Evolutionary conservation across 1,140 invertebrate species (phyloP), one percentile per base, ranked within the genome.

Genomic region (Muscidifurax raptorellus): DNA sequence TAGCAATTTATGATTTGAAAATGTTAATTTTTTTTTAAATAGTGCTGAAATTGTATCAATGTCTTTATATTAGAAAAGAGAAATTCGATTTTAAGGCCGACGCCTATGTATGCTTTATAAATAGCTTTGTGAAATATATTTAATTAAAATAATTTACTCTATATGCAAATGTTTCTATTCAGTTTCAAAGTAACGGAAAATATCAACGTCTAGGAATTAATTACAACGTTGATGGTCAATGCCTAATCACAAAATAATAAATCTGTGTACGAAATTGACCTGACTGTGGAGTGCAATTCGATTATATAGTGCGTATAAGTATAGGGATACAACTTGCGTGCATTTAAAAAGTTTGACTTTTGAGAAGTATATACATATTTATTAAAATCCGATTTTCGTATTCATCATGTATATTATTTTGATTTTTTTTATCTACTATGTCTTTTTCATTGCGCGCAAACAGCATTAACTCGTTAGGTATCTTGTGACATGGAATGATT

Each of bases 321-420:
- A 80, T 80, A 80, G 15, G 47, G 25, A 80, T 84, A 59, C 69
- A 84, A 84, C 52, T 84, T 83, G 69, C 74, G 69, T 80, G 83
- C 83, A 85, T 85, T 85, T 76, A 81, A 81, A 85, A 75, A 80
- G 66, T 85, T 77, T 81, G 47, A 75, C 69, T 76, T 69, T 81
- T 22, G 27, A 36, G 27, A 32, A 78, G 36, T 76, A 80, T 78
- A 80, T 64, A 84, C 76, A 81, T 77, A 81, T 67, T 75, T 84
- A 84, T 78, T 77, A 52, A 80, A 71, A 78, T 64, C 80, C 28
- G 0, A 44, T 80, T 67, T 82, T 25, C 28, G 36, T 67, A 40
- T n/a, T 40, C 1, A n/a, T 36, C 64, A 67, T 80, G 30, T 80
- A 25, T 67, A 80, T 67, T 74, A 22, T 80, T 69, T 47, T 80